Percentiles rank a stretch among this genome's conserved stretches.
Evolutionary conservation across 2,797 vertebrate species (phyloP).

Genomic region (Tadarida brasiliensis): DNA sequence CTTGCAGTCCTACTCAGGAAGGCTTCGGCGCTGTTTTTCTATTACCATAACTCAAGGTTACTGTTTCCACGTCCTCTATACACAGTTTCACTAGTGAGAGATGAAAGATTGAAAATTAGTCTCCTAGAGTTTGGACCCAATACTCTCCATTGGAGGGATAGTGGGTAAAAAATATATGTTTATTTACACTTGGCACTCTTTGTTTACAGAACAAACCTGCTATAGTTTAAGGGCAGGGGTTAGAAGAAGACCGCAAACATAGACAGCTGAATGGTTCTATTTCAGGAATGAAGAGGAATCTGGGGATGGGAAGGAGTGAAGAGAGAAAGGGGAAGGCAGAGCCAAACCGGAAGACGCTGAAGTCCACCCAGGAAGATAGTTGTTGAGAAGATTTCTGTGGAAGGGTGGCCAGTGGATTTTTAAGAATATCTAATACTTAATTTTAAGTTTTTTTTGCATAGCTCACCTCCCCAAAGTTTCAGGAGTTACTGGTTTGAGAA

Average conservation of each 20-base stretch:
- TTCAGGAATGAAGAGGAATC: slow-evolving; percentile 9
- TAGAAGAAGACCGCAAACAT: not conserved
- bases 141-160: not conserved
- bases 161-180: not conserved
- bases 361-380: not conserved
- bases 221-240: not conserved
- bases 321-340: not conserved
- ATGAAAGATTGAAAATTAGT: not conserved
- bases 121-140: not conserved
- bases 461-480: not conserved
- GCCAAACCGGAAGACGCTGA: not conserved
- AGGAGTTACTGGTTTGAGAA: slow-evolving; percentile 14
- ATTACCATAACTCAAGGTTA: not conserved
- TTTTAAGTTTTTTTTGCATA: not conserved
- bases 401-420: not conserved
- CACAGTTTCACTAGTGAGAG: not conserved
- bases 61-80: not conserved
- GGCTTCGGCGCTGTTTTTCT: not conserved
- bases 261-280: not conserved
- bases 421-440: not conserved
- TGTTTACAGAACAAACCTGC: not conserved
- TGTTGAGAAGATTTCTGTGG: not conserved
- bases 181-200: not conserved
- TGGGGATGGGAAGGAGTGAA: not conserved
- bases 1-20: not conserved